Evolutionary conservation across 2,113 vertebrate species (phyloP), one percentile per base, ranked within the genome.

Genomic region (Paramisgurnus dabryanus): DNA sequence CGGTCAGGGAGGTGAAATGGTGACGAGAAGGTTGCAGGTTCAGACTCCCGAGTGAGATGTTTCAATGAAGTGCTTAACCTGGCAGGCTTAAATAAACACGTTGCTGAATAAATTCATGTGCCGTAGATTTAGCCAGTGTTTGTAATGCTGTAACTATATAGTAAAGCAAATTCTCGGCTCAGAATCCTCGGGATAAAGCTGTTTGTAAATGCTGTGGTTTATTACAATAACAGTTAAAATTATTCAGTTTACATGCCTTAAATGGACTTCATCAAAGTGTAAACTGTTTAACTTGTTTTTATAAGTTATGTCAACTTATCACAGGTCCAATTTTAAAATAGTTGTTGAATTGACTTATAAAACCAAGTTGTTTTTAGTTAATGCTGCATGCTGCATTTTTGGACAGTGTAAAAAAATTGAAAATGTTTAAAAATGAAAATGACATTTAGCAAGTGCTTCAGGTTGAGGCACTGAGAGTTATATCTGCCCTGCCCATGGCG

Each of bases 1-100:
- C 89, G 92, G 91, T 92, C 90, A 90, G 90, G 91, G 91, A 92
- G 89, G 88, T 92, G 91, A 91, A 91, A 91, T 91, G 88, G 88
- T 91, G 89, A 89, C 89, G 87, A 90, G 89, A 91, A 88, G 90
- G 89, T 90, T 87, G 83, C 83, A 84, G 87, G 90, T 92, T 92
- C 87, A 91, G 88, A 90, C 91, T 91, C 92, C 89, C 82, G 87
- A 90, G 90, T 88, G 90, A 90, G 88, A 92, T 89, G 89, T 89
- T 82, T 80, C 80, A 87, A 89, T 88, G 86, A 88, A 87, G 89
- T 90, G 92, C 90, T 93, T 93, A 93, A 92, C 92, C 92, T 87
- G 88, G 84, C 85, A 88, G 89, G 86, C 90, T 90, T 87, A 88
- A 83, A 89, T 91, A 90, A 91, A 89, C 90, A 91, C 85, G 86